Base-by-base conservation (phyloP, 2,888 invertebrate genomes). In the Laothoe populi region DNA sequence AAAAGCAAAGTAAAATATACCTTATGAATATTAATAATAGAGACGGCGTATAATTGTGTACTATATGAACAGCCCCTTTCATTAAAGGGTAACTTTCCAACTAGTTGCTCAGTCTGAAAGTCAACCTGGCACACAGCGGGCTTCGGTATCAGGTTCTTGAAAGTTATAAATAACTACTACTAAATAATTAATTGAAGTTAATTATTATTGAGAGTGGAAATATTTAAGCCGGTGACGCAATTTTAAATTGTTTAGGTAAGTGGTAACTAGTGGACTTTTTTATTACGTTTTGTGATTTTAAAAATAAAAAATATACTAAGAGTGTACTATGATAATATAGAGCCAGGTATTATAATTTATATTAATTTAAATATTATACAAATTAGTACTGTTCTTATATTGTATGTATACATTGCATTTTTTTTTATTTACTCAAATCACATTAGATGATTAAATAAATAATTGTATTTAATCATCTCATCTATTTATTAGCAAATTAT, bases 41-140 rank as follows among this genome's bases (percentile, higher is more conserved):
- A 26, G 10, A n/a, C 60, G 23, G 4, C 19, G 8, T 8, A 26
- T 42, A 49, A 66, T 70, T 77, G 74, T 19, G 75, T 69, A 63
- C 61, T 63, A 64, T 74, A 60, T 75, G 74, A 78, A 73, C 73
- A 72, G 77, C 74, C 79, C 75, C 78, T 75, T 83, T 84, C 79
- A 84, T 84, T 84, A 53, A 82, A 72, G 70, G 74, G 71, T 73
- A 76, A 74, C 73, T 66, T 76, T 72, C 79, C 81, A 83, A 87
- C 84, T 74, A 82, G 86, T 86, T 82, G 81, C 77, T 83, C 82
- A 85, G 87, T 87, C 77, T 71, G 74, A 70, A 72, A 74, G 66
- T 66, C 67, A 70, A 71, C 73, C 66, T 72, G 73, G 66, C 69
- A 63, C 24, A 64, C 68, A 67, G 70, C 53, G 26, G 42, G 24